Evolutionary conservation across 2,888 invertebrate genomes (phyloP).

Genomic region (Embidobia sp.): DNA sequence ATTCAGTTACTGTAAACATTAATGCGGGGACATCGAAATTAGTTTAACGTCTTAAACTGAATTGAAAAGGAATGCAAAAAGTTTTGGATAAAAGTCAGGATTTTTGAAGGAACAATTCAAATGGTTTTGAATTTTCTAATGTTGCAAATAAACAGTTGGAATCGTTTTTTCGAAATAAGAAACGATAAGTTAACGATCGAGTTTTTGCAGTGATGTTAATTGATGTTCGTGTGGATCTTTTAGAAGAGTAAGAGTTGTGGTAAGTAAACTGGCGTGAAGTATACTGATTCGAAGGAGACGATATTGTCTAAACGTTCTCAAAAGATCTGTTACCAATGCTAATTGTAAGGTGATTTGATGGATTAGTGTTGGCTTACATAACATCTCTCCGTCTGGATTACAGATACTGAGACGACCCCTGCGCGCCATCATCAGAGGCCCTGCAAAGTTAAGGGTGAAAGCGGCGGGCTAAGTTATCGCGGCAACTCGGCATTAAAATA

Average conservation of each 20-base stretch:
- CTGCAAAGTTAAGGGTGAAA: conserved; percentile 76
- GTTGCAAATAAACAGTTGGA: too few species aligned
- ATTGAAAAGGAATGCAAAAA: too few species aligned
- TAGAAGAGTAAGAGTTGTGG: conserved; percentile 16
- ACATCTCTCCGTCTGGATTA: conserved; percentile 86
- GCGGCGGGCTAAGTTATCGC: conserved; percentile 55
- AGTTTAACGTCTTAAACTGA: too few species aligned
- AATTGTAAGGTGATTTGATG: conserved; percentile 60
- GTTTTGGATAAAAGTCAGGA: too few species aligned
- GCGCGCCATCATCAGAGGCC: conserved; percentile 79
- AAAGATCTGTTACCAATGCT: conserved; percentile 42
- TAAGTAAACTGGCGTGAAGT: conserved; percentile 18
- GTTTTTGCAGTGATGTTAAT: conserved; percentile 8
- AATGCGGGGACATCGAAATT: too few species aligned
- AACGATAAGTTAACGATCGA: too few species aligned
- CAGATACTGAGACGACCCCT: conserved; percentile 84
- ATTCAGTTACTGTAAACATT: too few species aligned
- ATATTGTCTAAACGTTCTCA: conserved; percentile 46
- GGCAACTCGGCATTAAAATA: conserved; percentile 44
- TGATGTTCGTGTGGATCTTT: conserved; percentile 4
- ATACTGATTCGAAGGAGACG: conserved; percentile 15
- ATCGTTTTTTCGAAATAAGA: too few species aligned
- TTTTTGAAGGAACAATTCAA: neutral
- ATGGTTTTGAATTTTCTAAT: neutral
- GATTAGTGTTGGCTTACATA: conserved; percentile 84